Evolutionary conservation across 2,113 vertebrate species (phyloP).

Genomic region (Callopanchax toddi): DNA sequence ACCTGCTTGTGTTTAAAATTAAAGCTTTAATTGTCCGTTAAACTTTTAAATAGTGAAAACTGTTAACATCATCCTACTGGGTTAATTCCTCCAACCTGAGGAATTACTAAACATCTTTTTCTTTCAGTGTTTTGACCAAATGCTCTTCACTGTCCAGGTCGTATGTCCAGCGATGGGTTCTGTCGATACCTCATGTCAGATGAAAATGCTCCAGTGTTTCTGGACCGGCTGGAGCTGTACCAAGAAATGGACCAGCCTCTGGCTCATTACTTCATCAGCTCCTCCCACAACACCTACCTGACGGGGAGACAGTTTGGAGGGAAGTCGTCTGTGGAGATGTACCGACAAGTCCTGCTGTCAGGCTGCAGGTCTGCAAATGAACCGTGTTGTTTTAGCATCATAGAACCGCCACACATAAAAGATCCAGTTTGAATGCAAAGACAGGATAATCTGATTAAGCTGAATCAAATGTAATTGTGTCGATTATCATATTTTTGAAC

Average conservation of each 20-base stretch:
- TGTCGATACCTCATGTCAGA: conserved; percentile 98
- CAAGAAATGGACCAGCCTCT: conserved; percentile 98
- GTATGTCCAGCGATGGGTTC: conserved; percentile 97
- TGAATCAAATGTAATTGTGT: not conserved
- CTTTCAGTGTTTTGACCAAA: not conserved
- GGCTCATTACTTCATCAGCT: conserved; percentile 98
- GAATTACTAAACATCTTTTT: too few species aligned
- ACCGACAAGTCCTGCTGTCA: conserved; percentile 94
- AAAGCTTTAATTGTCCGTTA: too few species aligned
- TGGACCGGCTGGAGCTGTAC: conserved; percentile 94
- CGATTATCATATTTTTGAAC: too few species aligned
- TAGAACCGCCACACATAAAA: too few species aligned
- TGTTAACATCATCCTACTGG: too few species aligned
- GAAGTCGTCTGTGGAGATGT: conserved; percentile 98
- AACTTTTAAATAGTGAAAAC: too few species aligned
- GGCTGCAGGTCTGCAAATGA: conserved; percentile 88
- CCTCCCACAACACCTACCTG: conserved; percentile 97
- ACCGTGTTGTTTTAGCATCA: not conserved
- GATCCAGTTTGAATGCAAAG: not conserved
- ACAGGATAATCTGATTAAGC: not conserved
- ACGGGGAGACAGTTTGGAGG: conserved; percentile 97
- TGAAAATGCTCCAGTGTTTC: conserved; percentile 96
- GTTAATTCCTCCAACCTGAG: too few species aligned
- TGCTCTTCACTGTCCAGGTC: conserved; percentile 73
- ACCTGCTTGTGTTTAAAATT: too few species aligned